Evolutionary conservation across 2,113 vertebrate species (phyloP), one percentile per base, ranked within the genome.

Genomic region (Camelus dromedarius): DNA sequence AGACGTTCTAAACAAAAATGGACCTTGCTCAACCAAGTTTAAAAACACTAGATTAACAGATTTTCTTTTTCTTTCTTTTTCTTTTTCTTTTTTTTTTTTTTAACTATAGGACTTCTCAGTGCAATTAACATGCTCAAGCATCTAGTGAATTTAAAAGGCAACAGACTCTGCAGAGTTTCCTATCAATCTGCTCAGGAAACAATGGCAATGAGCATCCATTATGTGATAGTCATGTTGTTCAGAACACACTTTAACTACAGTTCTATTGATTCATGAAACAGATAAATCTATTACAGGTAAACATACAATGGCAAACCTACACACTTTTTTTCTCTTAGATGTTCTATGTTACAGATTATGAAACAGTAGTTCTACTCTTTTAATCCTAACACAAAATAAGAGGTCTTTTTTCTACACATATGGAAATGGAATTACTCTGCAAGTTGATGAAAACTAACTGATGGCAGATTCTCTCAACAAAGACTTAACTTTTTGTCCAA

Each of bases 21-120:
- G 28, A 86, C 48, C 62, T 95, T 96, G 12, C 4, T 84, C 56
- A 95, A 83, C 35, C 42, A 89, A 52, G 30, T 67, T 30, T 95
- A 18, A 89, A 93, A 95, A 2, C 10, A 83, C 46, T 18, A 35
- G 19, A 83, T 90, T 87, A 84, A 50, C 19, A 87, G 19, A 19
- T 58, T 58, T 50, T 46, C 70, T 20, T 35, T 70, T 89, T n/a
- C 52, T 72, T 64, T 72, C 52, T 58, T 50, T 46, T 77, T 15
- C 32, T 70, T 89, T n/a, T 72, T 62, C 66, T 58, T 58, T 50
- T 46, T 77, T 20, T 35, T 70, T 89, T n/a, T 60, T 72, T 64
- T 72, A 9, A 42, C 48, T 86, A 82, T 7, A 82, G 24, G 22
- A 46, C 4, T 89, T 96, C n/a, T 80, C 8, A 89, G 30, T 84